Base-by-base conservation (phyloP, 2,113 vertebrate genomes). In the Actenoides lindsayi region DNA sequence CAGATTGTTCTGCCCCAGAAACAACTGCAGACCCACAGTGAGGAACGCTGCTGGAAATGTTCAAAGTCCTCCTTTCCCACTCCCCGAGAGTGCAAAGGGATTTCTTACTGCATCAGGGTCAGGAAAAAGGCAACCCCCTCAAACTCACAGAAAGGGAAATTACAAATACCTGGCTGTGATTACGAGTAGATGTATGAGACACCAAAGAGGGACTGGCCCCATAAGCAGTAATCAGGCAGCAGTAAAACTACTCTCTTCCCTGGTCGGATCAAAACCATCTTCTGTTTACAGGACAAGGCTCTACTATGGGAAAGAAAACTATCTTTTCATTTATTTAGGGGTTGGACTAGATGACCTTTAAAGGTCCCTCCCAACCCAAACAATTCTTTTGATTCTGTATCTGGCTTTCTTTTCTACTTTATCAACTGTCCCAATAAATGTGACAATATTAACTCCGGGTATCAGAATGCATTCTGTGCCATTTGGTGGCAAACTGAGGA, bases 401-500 rank as follows among this genome's bases (percentile, higher is more conserved):
- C 42, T 67, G n/a, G 8, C 19, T 28, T 83, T 65, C 16, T 85
- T 76, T 90, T 75, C 46, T 14, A 75, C n/a, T 89, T 81, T 19
- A 80, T 23, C 77, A 94, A 73, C n/a, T 48, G 14, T 59, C 59
- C 24, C 68, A 77, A 80, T 91, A 85, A 76, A 68, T 57, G 15
- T 76, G 41, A 80, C 19, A 17, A 41, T 51, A 74, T 70, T 81
- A 92, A 95, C 54, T 41, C 33, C 23, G 31, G 13, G 5, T 59
- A 92, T 93, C 76, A 57, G 68, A 64, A 77, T 37, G 14, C 6
- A 27, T 92, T 75, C 53, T 51, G 35, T 85, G 85, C 67, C 41
- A 24, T 93, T 87, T 94, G 53, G 87, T 73, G 42, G 25, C 87
- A 59, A 81, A 83, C 64, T 83, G 56, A 92, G 78, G 95, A 81